Evolutionary conservation across 2,797 vertebrate species (phyloP).

Genomic region (Pseudomugil tenellus): DNA sequence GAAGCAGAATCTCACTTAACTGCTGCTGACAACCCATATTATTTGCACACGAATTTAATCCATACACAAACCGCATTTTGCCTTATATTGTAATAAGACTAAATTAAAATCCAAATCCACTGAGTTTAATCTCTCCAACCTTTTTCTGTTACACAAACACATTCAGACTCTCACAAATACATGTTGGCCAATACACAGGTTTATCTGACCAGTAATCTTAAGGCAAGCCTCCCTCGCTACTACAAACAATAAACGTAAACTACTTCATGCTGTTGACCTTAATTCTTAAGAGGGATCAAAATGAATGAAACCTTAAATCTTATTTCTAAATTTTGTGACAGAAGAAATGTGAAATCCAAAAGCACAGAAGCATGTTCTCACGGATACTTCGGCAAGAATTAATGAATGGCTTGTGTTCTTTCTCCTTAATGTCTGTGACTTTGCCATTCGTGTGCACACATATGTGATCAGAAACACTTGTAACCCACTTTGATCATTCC

Average conservation of each 20-base stretch:
- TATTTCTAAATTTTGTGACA: background rate
- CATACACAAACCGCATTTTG: slow-evolving; percentile 20
- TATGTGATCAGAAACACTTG: background rate
- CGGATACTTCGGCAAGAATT: background rate
- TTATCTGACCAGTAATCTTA: slow-evolving; percentile 5
- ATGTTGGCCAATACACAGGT: background rate
- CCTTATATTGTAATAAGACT: background rate
- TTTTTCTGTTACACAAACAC: background rate
- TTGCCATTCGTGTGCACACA: background rate
- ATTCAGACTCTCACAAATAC: no score
- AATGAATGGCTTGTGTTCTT: background rate
- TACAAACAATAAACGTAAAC: background rate
- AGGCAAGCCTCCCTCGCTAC: background rate
- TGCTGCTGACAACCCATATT: slow-evolving; percentile 9
- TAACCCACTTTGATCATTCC: slow-evolving; percentile 6
- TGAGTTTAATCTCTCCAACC: background rate
- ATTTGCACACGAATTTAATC: slow-evolving; percentile 6
- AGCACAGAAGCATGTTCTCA: background rate
- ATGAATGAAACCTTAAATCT: background rate
- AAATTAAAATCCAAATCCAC: background rate
- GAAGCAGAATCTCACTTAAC: slow-evolving; percentile 57
- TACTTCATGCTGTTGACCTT: background rate
- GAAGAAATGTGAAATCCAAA: background rate
- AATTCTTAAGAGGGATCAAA: background rate
- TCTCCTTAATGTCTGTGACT: background rate